Percentiles rank a stretch among this genome's conserved stretches.
Conservation (phyloP, 2,888 invertebrate species). For the Blastobasis adustella region DNA sequence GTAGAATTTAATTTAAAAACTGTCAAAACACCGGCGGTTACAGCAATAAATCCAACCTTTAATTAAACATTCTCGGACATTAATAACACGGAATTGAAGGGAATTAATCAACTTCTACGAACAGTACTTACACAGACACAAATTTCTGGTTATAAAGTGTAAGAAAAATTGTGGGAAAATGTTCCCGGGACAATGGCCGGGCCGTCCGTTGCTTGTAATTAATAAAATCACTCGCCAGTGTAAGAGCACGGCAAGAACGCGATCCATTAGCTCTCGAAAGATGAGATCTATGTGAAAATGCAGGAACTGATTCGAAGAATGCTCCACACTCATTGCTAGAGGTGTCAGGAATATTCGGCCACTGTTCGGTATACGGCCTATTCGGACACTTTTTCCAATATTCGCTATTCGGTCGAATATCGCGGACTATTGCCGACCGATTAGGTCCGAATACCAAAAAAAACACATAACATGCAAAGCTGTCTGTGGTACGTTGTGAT, state of each 20-base stretch:
- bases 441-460: no score
- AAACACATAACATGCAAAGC: no score
- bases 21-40: no score
- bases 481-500: no score
- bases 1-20: no score
- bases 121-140: neutral
- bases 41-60: no score
- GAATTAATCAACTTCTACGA: neutral
- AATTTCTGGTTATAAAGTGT: neutral
- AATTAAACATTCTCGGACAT: no score
- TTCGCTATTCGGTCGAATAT: no score
- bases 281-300: conserved; percentile 10
- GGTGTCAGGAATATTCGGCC: neutral
- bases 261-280: conserved; percentile 8
- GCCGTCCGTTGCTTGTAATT: conserved; percentile 5
- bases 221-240: conserved; percentile 4
- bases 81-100: neutral
- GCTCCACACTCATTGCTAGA: neutral
- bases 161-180: conserved; percentile 12
- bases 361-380: no score
- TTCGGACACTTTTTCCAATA: no score
- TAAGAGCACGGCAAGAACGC: neutral
- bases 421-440: no score
- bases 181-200: conserved; percentile 7
- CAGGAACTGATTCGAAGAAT: neutral